These are phyloP conservation scores for Cryptus armator DNA, from an alignment of 2,888 invertebrate genomes.

Conservation along the genomic window DNA sequence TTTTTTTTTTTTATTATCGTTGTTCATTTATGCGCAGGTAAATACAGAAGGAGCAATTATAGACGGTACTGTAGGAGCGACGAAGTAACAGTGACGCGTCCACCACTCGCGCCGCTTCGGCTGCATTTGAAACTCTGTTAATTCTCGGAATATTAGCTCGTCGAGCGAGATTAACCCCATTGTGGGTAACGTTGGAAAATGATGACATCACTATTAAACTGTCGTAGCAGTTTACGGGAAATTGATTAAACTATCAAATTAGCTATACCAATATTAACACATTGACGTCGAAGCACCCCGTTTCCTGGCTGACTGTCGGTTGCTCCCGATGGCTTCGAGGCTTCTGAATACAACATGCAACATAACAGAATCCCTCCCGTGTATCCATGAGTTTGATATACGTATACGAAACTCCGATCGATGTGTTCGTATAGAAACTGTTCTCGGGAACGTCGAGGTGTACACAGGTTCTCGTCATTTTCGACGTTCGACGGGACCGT, in stretches of 20 bases:
- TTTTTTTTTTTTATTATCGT: background rate
- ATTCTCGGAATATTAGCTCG: conserved; percentile 84
- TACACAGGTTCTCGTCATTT: conserved; percentile 24
- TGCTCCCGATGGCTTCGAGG: conserved; percentile 39
- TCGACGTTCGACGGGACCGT: conserved; percentile 67
- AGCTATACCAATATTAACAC: conserved; percentile 84
- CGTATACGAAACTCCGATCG: conserved; percentile 4
- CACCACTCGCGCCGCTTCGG: conserved; percentile 60
- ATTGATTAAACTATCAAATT: conserved; percentile 85
- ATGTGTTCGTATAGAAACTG: conserved; percentile 27
- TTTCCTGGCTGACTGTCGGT: conserved; percentile 64
- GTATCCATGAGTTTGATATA: conserved; percentile 71
- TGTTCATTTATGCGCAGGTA: background rate
- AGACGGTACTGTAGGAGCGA: conserved; percentile 6
- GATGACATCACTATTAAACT: conserved; percentile 85
- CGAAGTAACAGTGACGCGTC: conserved; percentile 58
- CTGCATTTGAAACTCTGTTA: conserved; percentile 84
- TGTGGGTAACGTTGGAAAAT: conserved; percentile 83
- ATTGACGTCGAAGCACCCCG: conserved; percentile 73
- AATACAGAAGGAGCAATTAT: background rate
- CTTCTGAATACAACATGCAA: conserved; percentile 47
- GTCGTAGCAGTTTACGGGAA: conserved; percentile 83
- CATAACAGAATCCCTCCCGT: conserved; percentile 63
- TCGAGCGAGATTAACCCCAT: conserved; percentile 84
- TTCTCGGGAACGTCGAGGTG: conserved; percentile 2